These are phyloP conservation scores for Dicrostonyx torquatus DNA, from an alignment of 2,797 vertebrate genomes.

Conservation along the genomic window DNA sequence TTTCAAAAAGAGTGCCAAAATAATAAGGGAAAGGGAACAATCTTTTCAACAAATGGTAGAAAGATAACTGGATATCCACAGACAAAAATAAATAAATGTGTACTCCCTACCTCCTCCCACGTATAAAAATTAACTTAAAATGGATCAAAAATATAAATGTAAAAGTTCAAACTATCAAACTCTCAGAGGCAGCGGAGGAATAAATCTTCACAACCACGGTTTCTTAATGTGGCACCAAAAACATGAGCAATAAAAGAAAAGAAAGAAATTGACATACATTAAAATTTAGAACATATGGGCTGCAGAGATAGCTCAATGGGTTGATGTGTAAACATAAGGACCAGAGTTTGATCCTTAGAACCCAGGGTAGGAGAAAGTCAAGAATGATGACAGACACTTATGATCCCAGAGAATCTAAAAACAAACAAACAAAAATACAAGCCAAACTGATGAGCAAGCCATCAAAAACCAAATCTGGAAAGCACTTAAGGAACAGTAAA, in stretches of 20 bases:
- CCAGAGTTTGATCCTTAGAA: not conserved
- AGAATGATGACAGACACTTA: not conserved
- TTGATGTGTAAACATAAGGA: not conserved
- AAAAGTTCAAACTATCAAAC: slow-evolving; percentile 47
- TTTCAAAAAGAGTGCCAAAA: slow-evolving; percentile 55
- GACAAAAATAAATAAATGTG: slow-evolving; percentile 35
- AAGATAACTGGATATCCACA: slow-evolving; percentile 31
- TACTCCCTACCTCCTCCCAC: not conserved
- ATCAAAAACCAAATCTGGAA: not conserved
- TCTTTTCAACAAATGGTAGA: slow-evolving; percentile 59
- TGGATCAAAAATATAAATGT: slow-evolving; percentile 28
- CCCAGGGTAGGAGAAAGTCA: not conserved
- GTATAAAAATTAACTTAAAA: slow-evolving; percentile 60
- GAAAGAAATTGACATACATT: not conserved
- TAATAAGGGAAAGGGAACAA: slow-evolving; percentile 10
- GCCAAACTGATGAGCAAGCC: not conserved
- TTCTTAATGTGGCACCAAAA: slow-evolving; percentile 53
- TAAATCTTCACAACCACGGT: slow-evolving; percentile 9
- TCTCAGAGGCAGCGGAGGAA: slow-evolving; percentile 27
- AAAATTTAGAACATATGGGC: slow-evolving; percentile 8
- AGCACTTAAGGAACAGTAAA: not conserved
- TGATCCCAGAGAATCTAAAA: not conserved
- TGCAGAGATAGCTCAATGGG: not conserved
- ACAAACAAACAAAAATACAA: not conserved
- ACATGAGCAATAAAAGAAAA: slow-evolving; percentile 8